These are phyloP conservation scores for Oscheius sp. DNA, from an alignment of 2,888 invertebrate genomes.

Conservation along the genomic window DNA sequence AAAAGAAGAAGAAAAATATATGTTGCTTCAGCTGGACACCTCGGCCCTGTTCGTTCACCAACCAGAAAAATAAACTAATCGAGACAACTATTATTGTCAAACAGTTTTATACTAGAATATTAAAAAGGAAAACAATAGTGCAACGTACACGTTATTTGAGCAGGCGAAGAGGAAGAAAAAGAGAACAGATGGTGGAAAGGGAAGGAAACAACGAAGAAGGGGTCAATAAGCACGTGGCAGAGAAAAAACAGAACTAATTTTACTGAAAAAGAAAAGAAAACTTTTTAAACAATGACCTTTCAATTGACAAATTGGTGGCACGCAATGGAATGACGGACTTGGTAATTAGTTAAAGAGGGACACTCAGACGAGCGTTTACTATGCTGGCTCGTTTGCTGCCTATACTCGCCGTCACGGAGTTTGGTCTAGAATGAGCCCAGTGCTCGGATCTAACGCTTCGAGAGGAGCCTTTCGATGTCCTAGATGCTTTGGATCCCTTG, in stretches of 20 bases:
- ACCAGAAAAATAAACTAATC: slow-evolving; percentile 1
- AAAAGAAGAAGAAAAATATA: neutral
- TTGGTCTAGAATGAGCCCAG: slow-evolving; percentile 30
- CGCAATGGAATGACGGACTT: neutral
- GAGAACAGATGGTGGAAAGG: neutral
- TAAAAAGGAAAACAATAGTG: slow-evolving; percentile 7
- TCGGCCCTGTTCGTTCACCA: neutral
- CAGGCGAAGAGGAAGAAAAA: slow-evolving; percentile 4
- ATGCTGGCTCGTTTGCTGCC: slow-evolving; percentile 42
- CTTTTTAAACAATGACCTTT: neutral
- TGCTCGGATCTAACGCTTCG: slow-evolving; percentile 45
- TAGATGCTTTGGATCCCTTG: slow-evolving; percentile 48
- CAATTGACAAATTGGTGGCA: neutral
- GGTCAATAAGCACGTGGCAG: slow-evolving; percentile 23
- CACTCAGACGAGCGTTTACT: slow-evolving; percentile 47
- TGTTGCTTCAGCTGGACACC: neutral
- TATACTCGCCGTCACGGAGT: slow-evolving; percentile 38
- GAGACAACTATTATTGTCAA: neutral
- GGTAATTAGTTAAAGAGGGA: slow-evolving; percentile 34
- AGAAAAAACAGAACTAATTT: neutral
- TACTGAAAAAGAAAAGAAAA: slow-evolving; percentile 6
- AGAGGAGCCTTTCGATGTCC: slow-evolving; percentile 41
- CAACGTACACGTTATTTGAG: slow-evolving; percentile 27
- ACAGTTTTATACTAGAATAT: slow-evolving; percentile 6
- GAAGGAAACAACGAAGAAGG: neutral